A percentile compares a stretch with the other conserved stretches of the same genome.
Evolutionary conservation across 2,888 invertebrate genomes (phyloP).

Genomic region (Camptogramma bilineatum): DNA sequence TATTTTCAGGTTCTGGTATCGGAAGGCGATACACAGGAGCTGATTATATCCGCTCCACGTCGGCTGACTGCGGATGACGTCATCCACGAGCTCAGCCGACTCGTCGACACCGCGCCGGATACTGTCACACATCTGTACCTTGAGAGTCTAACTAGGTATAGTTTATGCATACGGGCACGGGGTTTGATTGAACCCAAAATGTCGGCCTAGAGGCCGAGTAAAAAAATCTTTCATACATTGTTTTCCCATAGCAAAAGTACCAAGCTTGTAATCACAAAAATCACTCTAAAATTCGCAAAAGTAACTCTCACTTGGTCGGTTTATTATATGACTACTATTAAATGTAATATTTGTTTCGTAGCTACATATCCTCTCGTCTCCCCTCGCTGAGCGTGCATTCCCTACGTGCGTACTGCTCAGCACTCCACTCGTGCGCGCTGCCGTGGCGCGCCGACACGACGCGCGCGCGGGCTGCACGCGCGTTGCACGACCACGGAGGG

Average conservation of each 20-base stretch:
- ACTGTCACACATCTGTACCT: conserved; percentile 14
- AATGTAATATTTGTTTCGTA: not conserved
- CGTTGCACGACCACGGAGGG: conserved; percentile 8
- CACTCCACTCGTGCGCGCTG: conserved; percentile 34
- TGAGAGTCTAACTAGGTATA: conserved; percentile 17
- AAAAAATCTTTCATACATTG: no score
- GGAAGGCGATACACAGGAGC: conserved; percentile 8
- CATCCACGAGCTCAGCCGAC: not conserved
- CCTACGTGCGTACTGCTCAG: not conserved
- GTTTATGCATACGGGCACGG: not conserved
- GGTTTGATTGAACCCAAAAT: no score
- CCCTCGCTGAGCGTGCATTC: not conserved
- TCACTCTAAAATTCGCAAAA: no score
- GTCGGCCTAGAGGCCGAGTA: no score
- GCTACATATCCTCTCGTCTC: not conserved
- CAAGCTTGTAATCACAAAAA: no score
- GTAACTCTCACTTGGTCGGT: no score
- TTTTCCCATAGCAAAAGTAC: no score
- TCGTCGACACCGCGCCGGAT: not conserved
- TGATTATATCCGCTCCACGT: not conserved
- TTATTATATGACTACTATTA: no score
- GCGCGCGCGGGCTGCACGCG: conserved; percentile 10
- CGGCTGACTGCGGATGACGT: not conserved
- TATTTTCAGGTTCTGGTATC: not conserved
- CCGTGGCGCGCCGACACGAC: conserved; percentile 5